These are phyloP conservation scores for Parasteatoda tepidariorum DNA, from an alignment of 1,140 invertebrate genomes.

Conservation along the genomic window DNA sequence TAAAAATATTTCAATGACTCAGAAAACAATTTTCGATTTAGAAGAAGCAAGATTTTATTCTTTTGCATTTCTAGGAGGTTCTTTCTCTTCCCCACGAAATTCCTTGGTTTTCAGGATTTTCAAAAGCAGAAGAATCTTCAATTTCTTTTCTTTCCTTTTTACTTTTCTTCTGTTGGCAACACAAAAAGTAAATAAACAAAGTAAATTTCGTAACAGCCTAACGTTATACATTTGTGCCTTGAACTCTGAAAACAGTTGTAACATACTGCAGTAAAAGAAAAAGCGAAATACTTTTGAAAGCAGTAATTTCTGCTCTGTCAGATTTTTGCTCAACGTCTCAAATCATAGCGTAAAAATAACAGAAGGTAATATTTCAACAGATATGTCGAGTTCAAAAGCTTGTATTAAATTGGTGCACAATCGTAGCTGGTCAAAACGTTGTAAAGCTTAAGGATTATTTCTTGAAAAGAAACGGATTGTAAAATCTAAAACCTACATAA, in stretches of 20 bases:
- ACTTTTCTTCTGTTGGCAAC: not conserved
- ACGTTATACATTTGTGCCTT: not conserved
- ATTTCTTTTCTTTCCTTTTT: slow-evolving; percentile 11
- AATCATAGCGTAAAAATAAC: slow-evolving; percentile 11
- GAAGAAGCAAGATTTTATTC: not conserved
- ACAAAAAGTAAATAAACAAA: not conserved
- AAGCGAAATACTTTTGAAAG: not conserved
- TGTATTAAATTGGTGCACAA: too few species aligned
- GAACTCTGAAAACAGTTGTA: not conserved
- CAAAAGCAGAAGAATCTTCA: not conserved
- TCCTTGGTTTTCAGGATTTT: not conserved
- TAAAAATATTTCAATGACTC: slow-evolving; percentile 5
- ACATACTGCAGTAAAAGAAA: not conserved
- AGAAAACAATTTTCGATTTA: not conserved
- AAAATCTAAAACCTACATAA: not conserved
- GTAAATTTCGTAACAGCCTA: not conserved
- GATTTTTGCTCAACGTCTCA: slow-evolving; percentile 9
- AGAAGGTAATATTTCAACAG: slow-evolving; percentile 28
- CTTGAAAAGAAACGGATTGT: not conserved
- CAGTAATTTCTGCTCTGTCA: slow-evolving; percentile 22
- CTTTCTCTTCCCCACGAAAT: not conserved
- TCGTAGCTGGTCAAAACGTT: not conserved
- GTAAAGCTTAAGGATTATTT: not conserved
- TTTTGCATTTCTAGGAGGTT: not conserved
- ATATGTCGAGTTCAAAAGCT: too few species aligned